phyloP scores from a whole-genome alignment of 2,113 vertebrate genomes.

The Daphoenositta chrysoptera region DNA sequence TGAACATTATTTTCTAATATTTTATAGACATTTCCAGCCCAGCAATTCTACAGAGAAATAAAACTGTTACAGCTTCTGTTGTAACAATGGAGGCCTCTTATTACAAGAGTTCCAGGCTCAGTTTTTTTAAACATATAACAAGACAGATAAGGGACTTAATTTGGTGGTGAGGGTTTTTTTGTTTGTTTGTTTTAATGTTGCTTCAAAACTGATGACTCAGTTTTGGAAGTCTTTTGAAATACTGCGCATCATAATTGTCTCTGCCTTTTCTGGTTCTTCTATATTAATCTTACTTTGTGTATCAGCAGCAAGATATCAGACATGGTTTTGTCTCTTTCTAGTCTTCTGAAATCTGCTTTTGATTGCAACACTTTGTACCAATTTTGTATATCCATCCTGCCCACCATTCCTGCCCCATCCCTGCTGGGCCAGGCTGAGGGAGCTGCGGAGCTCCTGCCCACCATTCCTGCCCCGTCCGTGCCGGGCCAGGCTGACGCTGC shows the following conservation, averaged over 20 bases:
- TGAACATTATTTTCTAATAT: background rate
- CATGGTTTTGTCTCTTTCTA: background rate
- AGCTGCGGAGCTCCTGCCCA: too few relatives aligned
- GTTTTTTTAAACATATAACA: background rate
- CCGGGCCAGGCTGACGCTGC: background rate
- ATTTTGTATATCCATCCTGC: background rate
- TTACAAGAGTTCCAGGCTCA: background rate
- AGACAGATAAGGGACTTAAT: background rate
- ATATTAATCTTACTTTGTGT: background rate
- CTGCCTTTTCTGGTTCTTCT: background rate
- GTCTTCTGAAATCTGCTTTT: background rate
- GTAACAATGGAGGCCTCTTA: background rate
- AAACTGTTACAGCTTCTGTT: background rate
- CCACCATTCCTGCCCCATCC: background rate
- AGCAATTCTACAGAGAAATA: background rate
- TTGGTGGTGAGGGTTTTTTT: background rate
- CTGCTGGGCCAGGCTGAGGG: background rate
- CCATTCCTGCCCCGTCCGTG: background rate
- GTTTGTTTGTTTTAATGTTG: background rate
- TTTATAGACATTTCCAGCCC: background rate
- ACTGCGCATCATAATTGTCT: background rate
- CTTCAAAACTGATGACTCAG: background rate
- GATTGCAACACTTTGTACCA: background rate
- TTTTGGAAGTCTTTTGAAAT: background rate
- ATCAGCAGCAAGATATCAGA: background rate